A percentile compares a stretch with the other conserved stretches of the same genome.
Evolutionary conservation across 2,888 invertebrate genomes (phyloP).

Genomic region (Steromphala cineraria): DNA sequence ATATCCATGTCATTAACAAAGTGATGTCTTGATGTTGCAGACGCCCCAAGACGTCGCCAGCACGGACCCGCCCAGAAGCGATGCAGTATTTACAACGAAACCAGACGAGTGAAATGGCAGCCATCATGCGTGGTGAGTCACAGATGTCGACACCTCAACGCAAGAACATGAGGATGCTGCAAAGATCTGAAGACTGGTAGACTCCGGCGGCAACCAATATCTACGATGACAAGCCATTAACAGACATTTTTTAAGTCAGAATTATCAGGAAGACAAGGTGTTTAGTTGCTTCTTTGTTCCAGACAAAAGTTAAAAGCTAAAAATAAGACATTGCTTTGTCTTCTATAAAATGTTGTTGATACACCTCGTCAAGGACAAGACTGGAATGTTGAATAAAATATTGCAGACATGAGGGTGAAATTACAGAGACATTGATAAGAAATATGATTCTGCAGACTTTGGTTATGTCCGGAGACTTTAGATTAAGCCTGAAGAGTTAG

Average conservation of each 20-base stretch:
- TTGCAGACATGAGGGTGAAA: neutral
- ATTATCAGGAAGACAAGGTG: too few relatives aligned
- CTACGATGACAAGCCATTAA: neutral
- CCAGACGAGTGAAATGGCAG: constrained; percentile 61
- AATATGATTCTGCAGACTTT: too few relatives aligned
- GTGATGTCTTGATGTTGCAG: constrained; percentile 33
- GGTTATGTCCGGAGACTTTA: too few relatives aligned
- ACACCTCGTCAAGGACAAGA: too few relatives aligned
- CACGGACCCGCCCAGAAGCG: constrained; percentile 59
- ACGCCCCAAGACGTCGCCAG: constrained; percentile 53
- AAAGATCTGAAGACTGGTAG: constrained; percentile 56
- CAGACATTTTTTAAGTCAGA: too few relatives aligned
- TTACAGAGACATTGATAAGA: too few relatives aligned
- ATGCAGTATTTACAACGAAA: constrained; percentile 56
- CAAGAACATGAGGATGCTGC: constrained; percentile 47
- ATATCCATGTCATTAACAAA: neutral
- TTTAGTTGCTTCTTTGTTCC: too few relatives aligned
- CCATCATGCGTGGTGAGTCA: constrained; percentile 61
- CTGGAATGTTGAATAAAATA: neutral
- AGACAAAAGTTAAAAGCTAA: too few relatives aligned
- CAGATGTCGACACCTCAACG: constrained; percentile 22
- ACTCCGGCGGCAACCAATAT: neutral
- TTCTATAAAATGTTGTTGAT: too few relatives aligned
- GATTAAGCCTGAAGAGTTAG: too few relatives aligned
- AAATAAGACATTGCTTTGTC: too few relatives aligned